Conservation (phyloP, 2,113 vertebrate species). For the Salminus brasiliensis region DNA sequence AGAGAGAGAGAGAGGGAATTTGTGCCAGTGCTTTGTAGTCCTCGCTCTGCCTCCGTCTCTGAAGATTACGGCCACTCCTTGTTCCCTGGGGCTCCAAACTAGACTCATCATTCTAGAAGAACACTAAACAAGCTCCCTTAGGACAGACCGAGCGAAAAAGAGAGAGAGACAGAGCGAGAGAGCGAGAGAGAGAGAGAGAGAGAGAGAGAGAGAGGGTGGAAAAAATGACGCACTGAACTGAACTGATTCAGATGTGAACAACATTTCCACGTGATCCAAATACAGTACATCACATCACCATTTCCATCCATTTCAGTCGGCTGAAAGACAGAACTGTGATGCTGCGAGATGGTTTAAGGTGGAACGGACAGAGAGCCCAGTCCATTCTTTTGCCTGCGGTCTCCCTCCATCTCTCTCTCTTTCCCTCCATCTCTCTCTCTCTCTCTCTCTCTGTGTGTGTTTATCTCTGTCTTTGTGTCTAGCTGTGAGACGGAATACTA, state of each 20-base stretch:
- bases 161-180: not conserved
- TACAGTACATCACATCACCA: too few relatives aligned
- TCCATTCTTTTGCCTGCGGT: not conserved
- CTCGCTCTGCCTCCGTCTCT: not conserved
- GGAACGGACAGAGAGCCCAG: not conserved
- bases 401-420: not conserved
- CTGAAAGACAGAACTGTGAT: too few relatives aligned
- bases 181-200: not conserved
- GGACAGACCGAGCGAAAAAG: not conserved
- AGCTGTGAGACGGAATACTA: not conserved
- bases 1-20: constrained; percentile 7
- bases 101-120: not conserved
- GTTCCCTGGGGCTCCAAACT: not conserved
- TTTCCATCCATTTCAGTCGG: too few relatives aligned
- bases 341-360: too few relatives aligned
- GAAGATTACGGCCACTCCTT: not conserved
- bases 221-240: not conserved
- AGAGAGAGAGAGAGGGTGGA: not conserved
- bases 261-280: too few relatives aligned
- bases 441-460: not conserved
- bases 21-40: not conserved
- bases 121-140: not conserved
- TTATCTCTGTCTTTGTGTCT: not conserved
- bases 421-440: not conserved
- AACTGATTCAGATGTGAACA: too few relatives aligned